Evolutionary conservation across 1,140 invertebrate species (phyloP), one percentile per base, ranked within the genome.

Genomic region (Episyrphus balteatus): DNA sequence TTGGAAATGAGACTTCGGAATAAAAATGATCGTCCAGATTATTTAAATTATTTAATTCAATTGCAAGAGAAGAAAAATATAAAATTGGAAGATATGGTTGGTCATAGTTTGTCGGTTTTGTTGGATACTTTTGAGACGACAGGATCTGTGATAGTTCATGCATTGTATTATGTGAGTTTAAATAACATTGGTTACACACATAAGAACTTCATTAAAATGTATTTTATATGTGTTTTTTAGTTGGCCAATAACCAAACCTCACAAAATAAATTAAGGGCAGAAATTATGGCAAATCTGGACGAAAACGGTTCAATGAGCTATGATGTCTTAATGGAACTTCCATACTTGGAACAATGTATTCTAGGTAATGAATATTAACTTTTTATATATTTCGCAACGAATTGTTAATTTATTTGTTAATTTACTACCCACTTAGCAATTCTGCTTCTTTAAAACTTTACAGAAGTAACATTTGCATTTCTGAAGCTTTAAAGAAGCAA

Each of bases 71-170:
- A 59, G 44, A 64, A 57, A 56, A 61, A 67, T 46, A 68, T 76
- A 14, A 61, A 59, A 0, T 74, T 76, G 1, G 70, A 77, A 17
- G 73, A 81, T 51, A 68, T 86, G 10, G 64, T 78, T 18, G 70
- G 72, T 0, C 68, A 75, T 59, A 66, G 71, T 3, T 52, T 74
- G 6, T 55, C 72, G 0, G 73, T 78, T 39, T 69, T 76, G 30
- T 39, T 77, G 31, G 78, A 77, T 49, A 78, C 78, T 41, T 81
- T 73, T 48, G 79, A 82, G 44, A 79, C 80, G 0, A 53, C 61
- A 1, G 52, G 42, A 0, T 58, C 52, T 5, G 55, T 54, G 14
- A 53, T 61, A 19, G 55, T 56, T 18, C 60, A 62, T 49, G 39
- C 59, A 34, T 46, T 65, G 1, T 65, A 64, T 34, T 51, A 51